Conservation (phyloP, 2,888 invertebrate species). For the Polylopha cassiicola region DNA sequence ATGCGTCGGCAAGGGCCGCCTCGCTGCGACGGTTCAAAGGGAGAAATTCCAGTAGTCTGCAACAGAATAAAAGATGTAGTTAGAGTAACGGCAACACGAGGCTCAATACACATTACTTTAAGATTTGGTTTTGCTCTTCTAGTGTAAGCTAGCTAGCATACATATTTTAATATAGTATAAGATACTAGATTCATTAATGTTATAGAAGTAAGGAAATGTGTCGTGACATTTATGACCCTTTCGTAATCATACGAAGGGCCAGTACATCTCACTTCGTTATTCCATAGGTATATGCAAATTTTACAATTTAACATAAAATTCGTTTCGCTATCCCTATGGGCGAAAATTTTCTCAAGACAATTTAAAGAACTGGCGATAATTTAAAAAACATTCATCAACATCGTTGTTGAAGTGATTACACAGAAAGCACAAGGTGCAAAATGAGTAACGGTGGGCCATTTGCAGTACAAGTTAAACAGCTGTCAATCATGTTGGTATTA, state of each 20-base stretch:
- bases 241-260: conserved; percentile 48
- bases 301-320: conserved; percentile 13
- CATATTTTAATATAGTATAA: neutral
- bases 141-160: neutral
- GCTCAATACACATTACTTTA: neutral
- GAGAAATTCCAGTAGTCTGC: conserved; percentile 93
- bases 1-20: conserved; percentile 88
- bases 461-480: too few relatives aligned
- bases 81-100: neutral
- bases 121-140: too few relatives aligned
- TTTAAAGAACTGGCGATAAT: too few relatives aligned
- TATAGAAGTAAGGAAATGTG: conserved; percentile 29
- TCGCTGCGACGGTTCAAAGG: conserved; percentile 95
- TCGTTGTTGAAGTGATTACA: too few relatives aligned
- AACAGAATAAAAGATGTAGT: conserved; percentile 3
- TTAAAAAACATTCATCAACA: too few relatives aligned
- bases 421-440: too few relatives aligned
- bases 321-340: too few relatives aligned
- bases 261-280: conserved; percentile 57
- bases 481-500: too few relatives aligned
- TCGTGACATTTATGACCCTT: conserved; percentile 60
- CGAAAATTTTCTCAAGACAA: too few relatives aligned
- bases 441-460: too few relatives aligned
- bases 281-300: conserved; percentile 22
- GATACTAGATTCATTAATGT: neutral